Evolutionary conservation across 2,113 vertebrate genomes (phyloP).

Genomic region (Nettapus auritus): DNA sequence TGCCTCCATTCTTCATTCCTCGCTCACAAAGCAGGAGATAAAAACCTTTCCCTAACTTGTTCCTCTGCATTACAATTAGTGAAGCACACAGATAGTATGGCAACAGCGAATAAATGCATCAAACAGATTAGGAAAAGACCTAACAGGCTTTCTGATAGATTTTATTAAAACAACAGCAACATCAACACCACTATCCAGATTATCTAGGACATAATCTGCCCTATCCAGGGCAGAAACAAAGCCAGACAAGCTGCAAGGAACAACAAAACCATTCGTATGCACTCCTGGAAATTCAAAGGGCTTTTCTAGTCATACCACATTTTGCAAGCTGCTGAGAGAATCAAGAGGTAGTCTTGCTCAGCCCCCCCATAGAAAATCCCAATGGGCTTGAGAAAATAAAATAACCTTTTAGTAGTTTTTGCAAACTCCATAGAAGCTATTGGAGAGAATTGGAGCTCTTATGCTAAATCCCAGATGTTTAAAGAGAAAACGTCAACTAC

Average conservation of each 20-base stretch:
- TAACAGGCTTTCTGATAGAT: not conserved
- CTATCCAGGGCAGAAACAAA: not conserved
- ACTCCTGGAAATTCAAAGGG: not conserved
- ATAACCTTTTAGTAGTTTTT: not conserved
- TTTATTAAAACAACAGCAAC: not conserved
- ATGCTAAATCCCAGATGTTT: not conserved
- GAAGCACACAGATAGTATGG: not conserved
- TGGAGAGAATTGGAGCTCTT: not conserved
- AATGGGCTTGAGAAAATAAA: not conserved
- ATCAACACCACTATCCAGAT: not conserved
- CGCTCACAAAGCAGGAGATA: conserved; percentile 40
- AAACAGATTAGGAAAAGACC: not conserved
- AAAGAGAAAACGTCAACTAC: not conserved
- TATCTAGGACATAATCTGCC: not conserved
- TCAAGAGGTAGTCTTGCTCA: not conserved
- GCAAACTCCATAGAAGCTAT: not conserved
- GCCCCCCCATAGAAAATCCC: not conserved
- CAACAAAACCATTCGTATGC: not conserved
- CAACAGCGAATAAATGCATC: not conserved
- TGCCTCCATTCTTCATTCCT: not conserved
- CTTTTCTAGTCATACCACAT: not conserved
- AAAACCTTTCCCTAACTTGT: not conserved
- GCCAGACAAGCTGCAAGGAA: not conserved
- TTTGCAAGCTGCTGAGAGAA: not conserved
- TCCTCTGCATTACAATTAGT: not conserved